A percentile compares a stretch with the other conserved stretches of the same genome.
Evolutionary conservation across 2,113 vertebrate genomes (phyloP).

Genomic region (Sarotherodon lohbergeri): DNA sequence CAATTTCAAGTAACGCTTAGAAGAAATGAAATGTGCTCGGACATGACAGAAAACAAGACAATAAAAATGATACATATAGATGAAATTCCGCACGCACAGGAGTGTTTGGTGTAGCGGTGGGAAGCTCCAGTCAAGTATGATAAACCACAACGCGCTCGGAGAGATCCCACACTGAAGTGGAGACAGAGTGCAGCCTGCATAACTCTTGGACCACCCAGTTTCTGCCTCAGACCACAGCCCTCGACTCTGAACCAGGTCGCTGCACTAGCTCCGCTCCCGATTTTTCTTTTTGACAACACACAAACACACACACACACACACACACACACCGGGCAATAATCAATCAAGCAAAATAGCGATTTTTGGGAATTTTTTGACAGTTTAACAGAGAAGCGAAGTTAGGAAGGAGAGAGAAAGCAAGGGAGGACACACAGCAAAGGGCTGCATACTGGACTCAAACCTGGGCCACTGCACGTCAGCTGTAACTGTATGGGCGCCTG

Average conservation of each 20-base stretch:
- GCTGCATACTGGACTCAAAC: background rate
- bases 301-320: background rate
- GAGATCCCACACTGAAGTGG: constrained; percentile 39
- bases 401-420: background rate
- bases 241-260: background rate
- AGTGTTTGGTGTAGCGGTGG: constrained; percentile 21
- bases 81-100: background rate
- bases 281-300: background rate
- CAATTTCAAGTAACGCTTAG: background rate
- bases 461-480: background rate
- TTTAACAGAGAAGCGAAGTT: background rate
- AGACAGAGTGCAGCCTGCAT: constrained; percentile 1
- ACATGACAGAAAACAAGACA: constrained; percentile 20
- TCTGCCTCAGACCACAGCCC: constrained; percentile 23
- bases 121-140: constrained; percentile 49
- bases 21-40: background rate
- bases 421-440: background rate
- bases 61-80: background rate
- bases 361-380: background rate
- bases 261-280: background rate
- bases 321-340: background rate
- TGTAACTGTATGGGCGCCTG: background rate
- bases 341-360: background rate
- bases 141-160: constrained; percentile 53
- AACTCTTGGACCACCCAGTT: constrained; percentile 46